A percentile compares a stretch with the other conserved stretches of the same genome.
Conservation (phyloP, 2,888 invertebrate genomes). For the Vesta saturnalis region DNA sequence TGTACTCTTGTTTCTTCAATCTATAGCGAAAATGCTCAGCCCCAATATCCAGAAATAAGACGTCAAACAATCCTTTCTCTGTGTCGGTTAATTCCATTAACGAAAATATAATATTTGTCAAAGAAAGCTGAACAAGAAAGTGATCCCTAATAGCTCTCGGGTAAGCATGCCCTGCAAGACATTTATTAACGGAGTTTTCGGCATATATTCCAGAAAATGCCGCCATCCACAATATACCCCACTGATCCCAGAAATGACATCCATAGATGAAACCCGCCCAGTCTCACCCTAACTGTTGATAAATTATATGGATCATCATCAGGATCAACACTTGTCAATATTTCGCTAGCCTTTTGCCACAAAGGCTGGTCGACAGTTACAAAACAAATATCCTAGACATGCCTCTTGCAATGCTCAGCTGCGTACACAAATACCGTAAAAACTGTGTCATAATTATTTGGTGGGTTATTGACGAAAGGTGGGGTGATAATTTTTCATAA, state of each 20-base stretch:
- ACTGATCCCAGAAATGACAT: conserved; percentile 55
- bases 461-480: conserved; percentile 50
- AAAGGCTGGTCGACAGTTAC: conserved; percentile 17
- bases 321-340: conserved; percentile 43
- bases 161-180: too few relatives aligned
- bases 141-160: too few relatives aligned
- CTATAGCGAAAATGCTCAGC: too few relatives aligned
- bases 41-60: too few relatives aligned
- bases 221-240: conserved; percentile 55
- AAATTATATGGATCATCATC: conserved; percentile 42
- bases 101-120: conserved; percentile 43
- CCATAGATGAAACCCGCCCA: conserved; percentile 53
- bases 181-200: too few relatives aligned
- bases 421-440: conserved; percentile 47
- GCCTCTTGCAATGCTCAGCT: conserved; percentile 41
- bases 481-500: conserved; percentile 46
- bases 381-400: neutral
- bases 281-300: conserved; percentile 42
- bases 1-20: too few relatives aligned
- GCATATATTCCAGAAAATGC: too few relatives aligned
- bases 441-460: conserved; percentile 48
- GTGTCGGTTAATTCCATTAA: conserved; percentile 36
- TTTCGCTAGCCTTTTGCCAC: conserved; percentile 48
- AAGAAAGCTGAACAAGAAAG: conserved; percentile 45
- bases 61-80: too few relatives aligned